Conservation (phyloP, 2,797 vertebrate species). For the Manis javanica region DNA sequence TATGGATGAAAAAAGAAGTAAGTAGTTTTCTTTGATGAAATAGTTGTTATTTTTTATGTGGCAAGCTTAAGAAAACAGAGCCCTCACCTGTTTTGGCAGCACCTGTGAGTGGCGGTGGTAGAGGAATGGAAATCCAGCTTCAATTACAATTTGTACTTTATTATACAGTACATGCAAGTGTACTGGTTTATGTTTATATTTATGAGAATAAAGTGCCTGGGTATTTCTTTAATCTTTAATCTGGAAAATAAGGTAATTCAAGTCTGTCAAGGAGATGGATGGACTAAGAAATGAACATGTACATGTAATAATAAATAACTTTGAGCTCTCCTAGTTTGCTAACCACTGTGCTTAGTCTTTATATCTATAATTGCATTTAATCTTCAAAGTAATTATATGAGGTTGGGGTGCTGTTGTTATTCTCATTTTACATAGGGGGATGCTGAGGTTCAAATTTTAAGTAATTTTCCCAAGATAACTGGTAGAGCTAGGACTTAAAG, state of each 20-base stretch:
- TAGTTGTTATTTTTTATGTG: not conserved
- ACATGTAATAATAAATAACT: not conserved
- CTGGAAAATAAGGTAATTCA: conserved; percentile 16
- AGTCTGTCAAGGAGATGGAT: not conserved
- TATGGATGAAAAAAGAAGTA: conserved; percentile 98
- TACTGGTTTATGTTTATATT: not conserved
- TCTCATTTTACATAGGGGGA: not conserved
- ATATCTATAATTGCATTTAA: not conserved
- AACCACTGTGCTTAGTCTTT: not conserved
- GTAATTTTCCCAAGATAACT: not conserved
- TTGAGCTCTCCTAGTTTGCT: not conserved
- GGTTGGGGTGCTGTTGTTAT: not conserved
- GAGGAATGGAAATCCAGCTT: not conserved
- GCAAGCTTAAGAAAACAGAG: not conserved
- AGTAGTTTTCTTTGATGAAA: conserved; percentile 66
- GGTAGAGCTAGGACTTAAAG: not conserved
- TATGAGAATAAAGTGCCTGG: conserved; percentile 13
- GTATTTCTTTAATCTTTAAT: not conserved
- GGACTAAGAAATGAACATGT: conserved; percentile 14
- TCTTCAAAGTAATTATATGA: not conserved
- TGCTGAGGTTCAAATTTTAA: not conserved
- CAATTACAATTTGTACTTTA: not conserved
- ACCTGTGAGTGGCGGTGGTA: not conserved
- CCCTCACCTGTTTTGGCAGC: not conserved
- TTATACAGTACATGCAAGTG: not conserved